phyloP scores from a whole-genome alignment of 2,888 invertebrate species.

The Chymomyza procnemis region DNA sequence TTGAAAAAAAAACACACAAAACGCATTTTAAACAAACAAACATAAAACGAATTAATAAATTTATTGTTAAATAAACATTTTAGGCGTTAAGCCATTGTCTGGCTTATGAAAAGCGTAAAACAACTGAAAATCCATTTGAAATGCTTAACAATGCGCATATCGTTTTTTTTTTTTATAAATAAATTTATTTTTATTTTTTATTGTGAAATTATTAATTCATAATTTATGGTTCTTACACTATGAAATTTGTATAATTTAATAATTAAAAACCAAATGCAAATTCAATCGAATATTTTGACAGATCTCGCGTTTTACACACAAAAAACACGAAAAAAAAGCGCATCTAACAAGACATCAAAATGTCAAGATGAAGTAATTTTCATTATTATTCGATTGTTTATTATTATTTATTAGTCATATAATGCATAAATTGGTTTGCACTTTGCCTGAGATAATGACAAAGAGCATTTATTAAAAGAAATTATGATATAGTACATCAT shows the following conservation, averaged over 20 bases:
- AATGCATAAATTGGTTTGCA: constrained; percentile 12
- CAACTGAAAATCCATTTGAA: neutral
- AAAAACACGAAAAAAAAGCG: neutral
- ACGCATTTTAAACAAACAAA: constrained; percentile 50
- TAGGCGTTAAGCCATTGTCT: neutral
- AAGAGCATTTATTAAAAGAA: neutral
- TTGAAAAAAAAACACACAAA: constrained; percentile 23
- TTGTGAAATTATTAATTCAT: neutral
- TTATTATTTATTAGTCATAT: constrained; percentile 42
- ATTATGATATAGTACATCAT: neutral
- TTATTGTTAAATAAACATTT: constrained; percentile 47
- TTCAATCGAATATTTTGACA: constrained; percentile 30
- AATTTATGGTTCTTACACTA: neutral
- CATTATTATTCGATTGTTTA: constrained; percentile 48
- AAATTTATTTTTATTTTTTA: neutral
- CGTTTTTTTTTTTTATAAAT: neutral
- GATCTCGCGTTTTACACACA: constrained; percentile 29
- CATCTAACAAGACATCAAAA: neutral
- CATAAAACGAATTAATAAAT: constrained; percentile 38
- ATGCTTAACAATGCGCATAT: neutral
- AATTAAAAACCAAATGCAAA: constrained; percentile 32
- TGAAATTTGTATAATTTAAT: constrained; percentile 38
- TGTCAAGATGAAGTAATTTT: constrained; percentile 40
- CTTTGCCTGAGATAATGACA: neutral
- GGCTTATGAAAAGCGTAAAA: constrained; percentile 2